Base-by-base conservation (phyloP, 2,888 invertebrate species). In the Rhamphomyia laevipes region DNA sequence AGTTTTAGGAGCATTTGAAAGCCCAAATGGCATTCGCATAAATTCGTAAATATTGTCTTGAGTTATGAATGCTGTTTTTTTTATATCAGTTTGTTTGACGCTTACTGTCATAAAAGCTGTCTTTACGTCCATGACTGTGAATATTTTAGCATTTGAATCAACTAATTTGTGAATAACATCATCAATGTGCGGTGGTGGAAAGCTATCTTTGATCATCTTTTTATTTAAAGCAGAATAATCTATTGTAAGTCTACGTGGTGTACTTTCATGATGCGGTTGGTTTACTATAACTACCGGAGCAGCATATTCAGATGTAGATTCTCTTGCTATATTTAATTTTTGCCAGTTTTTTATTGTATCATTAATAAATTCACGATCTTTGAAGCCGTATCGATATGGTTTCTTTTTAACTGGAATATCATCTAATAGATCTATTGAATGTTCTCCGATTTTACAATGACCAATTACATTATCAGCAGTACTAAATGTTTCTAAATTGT, bases 281-380 rank as follows among this genome's bases (percentile, higher is more conserved):
- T 49, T 49, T 30, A 50, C 44, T 10, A 50, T 47, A 5, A 50
- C 50, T 18, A 44, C 46, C 2, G 50, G 50, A 12, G 46, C 35
- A 13, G 46, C 43, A 10, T 43, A 46, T 46, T 50, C 43, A 13
- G 46, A 50, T 37, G 30, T 16, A 13, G 31, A 46, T 12, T 47
- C 40, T 50, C 43, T 30, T 21, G 46, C 43, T 30, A 43, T 46
- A 37, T 33, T 21, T 12, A 43, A 35, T 33, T 43, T 21, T 33
- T 47, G 43, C 44, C 41, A 44, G 10, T 48, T 17, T 40, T 35
- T 2, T 4, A 35, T n/a, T n/a, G 35, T 35, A 2, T 35, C n/a
- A 5, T 35, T 35, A 2, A 35, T 35, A 7, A 35, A 35, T 35
- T 35, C 6, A 5, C 35, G 35, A n/a, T 35, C 35, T 5, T 10